Base-by-base conservation (phyloP, 1,140 invertebrate species). In the Phymorhynchus buccinoides region DNA sequence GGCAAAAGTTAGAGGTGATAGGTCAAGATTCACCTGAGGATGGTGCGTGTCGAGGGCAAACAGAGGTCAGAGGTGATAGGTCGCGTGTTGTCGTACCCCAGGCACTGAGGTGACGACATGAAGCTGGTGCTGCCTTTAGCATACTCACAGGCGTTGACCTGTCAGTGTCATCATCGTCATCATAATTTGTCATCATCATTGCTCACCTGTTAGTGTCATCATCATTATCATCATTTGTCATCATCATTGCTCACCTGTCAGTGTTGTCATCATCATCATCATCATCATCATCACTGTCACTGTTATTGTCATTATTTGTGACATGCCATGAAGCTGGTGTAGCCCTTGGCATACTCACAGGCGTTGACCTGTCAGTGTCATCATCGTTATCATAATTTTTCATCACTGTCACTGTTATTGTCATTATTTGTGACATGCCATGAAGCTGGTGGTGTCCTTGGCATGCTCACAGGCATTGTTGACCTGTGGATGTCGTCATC, bases 81-180 rank as follows among this genome's bases (percentile, higher is more conserved):
- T 16, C 85, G 78, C 35, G 88, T 88, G 79, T 89, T 95, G 94
- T 94, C 95, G 93, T 98, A 98, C 0, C 98, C 98, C 35, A 99
- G 94, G 94, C 98, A 99, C 91, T 99, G 98, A 4, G 98, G 96
- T 6, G 98, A 97, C 39, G 98, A 96, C 88, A 90, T 92, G 84
- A 89, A 93, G 6, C 96, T 96, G 84, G 96, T 96, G 77, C 96
- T 95, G 32, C 96, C 95, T 37, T 87, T 88, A 18, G 98, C 95
- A 92, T 97, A 97, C 90, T 97, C 96, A 93, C 98, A 99, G 14
- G 98, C 98, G 92, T 96, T 95, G 3, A 96, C 94, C 96, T 96
- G 86, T 66, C 94, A 92, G 77, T 30, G 66, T 71, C n/a, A n/a
- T n/a, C n/a, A n/a, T n/a, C n/a, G n/a, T n/a, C n/a, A n/a, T n/a